Conservation (phyloP, 2,888 invertebrate genomes). For the Notocelia uddmanniana region DNA sequence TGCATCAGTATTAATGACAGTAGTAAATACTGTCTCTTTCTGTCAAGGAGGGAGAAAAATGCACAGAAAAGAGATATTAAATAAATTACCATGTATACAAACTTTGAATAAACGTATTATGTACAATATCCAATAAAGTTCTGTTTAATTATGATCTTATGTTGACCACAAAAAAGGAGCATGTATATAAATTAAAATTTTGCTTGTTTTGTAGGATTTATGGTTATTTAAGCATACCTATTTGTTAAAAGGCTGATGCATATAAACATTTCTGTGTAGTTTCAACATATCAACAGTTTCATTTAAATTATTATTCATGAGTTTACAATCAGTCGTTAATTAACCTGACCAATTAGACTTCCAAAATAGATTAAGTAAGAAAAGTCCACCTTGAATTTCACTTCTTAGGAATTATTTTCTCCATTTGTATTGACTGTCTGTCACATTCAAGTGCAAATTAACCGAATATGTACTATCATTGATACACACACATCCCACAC, state of each 20-base stretch:
- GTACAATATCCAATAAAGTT: too few relatives aligned
- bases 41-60: neutral
- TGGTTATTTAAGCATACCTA: neutral
- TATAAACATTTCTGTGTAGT: neutral
- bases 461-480: constrained; percentile 3
- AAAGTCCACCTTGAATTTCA: neutral
- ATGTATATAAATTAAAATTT: too few relatives aligned
- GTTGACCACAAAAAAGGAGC: neutral
- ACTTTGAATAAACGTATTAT: too few relatives aligned
- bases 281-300: neutral
- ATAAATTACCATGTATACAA: too few relatives aligned
- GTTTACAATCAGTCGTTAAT: neutral
- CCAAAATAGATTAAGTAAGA: neutral
- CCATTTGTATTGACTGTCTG: neutral
- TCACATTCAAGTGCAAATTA: neutral
- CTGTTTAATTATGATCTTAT: neutral
- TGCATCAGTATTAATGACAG: constrained; percentile 2
- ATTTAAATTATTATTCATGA: constrained; percentile 8
- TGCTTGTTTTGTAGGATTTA: too few relatives aligned
- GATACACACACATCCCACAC: neutral
- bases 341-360: neutral
- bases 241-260: neutral
- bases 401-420: neutral
- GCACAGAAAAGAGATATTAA: neutral
- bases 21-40: neutral